Evolutionary conservation across 2,797 vertebrate species (phyloP).

Genomic region (Anabas testudineus): DNA sequence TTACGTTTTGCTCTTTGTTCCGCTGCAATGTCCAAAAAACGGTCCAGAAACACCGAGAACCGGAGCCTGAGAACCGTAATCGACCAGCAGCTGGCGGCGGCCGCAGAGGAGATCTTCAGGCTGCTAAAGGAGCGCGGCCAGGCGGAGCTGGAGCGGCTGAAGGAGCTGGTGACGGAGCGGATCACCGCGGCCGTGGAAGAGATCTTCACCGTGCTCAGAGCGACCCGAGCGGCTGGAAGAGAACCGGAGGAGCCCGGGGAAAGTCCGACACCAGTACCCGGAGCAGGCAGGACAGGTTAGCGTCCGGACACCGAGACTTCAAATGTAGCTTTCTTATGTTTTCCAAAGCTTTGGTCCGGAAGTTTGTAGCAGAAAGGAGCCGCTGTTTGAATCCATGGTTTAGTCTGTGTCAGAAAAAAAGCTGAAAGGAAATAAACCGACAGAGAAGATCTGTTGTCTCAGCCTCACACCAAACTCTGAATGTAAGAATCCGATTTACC

Average conservation of each 20-base stretch:
- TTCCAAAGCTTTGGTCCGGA: too few relatives aligned
- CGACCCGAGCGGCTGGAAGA: not conserved
- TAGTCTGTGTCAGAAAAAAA: too few relatives aligned
- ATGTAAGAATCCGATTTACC: too few relatives aligned
- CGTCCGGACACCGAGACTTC: too few relatives aligned
- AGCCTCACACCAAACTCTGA: too few relatives aligned
- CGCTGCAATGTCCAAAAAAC: conserved; percentile 53
- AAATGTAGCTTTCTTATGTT: too few relatives aligned
- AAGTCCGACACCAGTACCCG: not conserved
- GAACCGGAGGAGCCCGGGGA: not conserved
- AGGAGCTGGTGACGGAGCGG: conserved; percentile 45
- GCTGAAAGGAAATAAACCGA: too few relatives aligned
- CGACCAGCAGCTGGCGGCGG: conserved; percentile 51
- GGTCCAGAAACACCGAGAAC: not conserved
- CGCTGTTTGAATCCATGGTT: too few relatives aligned
- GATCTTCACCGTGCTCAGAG: conserved; percentile 53
- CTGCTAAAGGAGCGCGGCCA: conserved; percentile 53
- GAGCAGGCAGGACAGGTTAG: conserved; percentile 16
- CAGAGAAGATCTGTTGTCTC: too few relatives aligned
- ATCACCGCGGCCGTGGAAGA: conserved; percentile 57
- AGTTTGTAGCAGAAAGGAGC: too few relatives aligned
- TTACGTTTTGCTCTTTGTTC: conserved; percentile 65
- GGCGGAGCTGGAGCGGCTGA: conserved; percentile 33
- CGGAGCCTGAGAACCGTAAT: conserved; percentile 42
- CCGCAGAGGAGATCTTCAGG: conserved; percentile 47